Conservation (phyloP, 2,797 vertebrate species). For the Salarias fasciatus region DNA sequence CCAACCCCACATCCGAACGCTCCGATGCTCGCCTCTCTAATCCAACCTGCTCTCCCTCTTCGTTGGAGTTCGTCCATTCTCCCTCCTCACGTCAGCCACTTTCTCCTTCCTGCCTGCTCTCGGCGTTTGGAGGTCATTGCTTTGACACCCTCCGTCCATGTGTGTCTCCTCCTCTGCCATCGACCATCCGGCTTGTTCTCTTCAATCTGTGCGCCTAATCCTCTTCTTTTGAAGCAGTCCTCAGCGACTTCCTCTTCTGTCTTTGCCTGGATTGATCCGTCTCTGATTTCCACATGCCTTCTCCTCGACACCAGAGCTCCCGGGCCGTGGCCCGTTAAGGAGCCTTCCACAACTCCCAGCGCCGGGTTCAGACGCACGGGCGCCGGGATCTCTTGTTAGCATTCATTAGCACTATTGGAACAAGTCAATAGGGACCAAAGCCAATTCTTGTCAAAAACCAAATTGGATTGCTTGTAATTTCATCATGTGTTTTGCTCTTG, state of each 20-base stretch:
- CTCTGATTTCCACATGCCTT: conserved; percentile 19
- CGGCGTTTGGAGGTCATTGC: conserved; percentile 5
- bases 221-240: conserved; percentile 43
- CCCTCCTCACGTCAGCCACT: neutral
- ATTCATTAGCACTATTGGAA: conserved; percentile 38
- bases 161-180: conserved; percentile 2
- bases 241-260: conserved; percentile 32
- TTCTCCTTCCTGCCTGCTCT: neutral
- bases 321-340: neutral
- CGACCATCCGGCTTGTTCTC: conserved; percentile 7
- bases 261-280: conserved; percentile 36
- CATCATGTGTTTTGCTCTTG: conserved; percentile 40
- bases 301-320: conserved; percentile 18
- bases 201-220: conserved; percentile 32
- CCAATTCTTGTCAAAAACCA: conserved; percentile 36
- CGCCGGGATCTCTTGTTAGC: conserved; percentile 34
- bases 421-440: conserved; percentile 29
- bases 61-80: conserved; percentile 4
- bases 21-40: conserved; percentile 12
- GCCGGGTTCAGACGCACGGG: conserved; percentile 21
- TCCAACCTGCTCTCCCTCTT: conserved; percentile 14
- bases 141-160: conserved; percentile 2
- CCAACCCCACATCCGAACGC: conserved; percentile 10
- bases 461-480: conserved; percentile 58
- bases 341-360: conserved; percentile 16